phyloP scores from a whole-genome alignment of 2,888 invertebrate genomes.

The Poecilus cupreus region DNA sequence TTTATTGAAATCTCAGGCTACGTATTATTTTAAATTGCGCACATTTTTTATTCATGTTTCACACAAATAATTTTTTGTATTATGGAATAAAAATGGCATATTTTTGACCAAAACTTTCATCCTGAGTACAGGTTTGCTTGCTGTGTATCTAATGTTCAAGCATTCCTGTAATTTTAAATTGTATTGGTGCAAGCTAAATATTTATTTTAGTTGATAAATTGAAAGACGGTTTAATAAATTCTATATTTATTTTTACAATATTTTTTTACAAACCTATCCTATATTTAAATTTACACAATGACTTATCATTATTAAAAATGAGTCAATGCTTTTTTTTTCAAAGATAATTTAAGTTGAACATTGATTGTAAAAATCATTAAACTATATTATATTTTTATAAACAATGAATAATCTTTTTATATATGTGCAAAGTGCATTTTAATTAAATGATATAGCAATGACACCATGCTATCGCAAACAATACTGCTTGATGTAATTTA shows the following conservation, averaged over 20 bases:
- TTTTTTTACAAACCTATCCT: slow-evolving; percentile 13
- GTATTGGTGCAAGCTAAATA: slow-evolving; percentile 14
- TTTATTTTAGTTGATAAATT: slow-evolving; percentile 2
- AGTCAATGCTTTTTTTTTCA: neutral
- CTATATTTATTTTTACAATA: slow-evolving; percentile 28
- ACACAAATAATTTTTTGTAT: slow-evolving; percentile 2
- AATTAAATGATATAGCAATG: neutral
- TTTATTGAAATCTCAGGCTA: slow-evolving; percentile 19
- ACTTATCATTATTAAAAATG: neutral
- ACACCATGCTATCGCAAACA: no score
- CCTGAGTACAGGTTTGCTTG: neutral
- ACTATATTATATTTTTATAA: neutral
- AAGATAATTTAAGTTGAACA: neutral
- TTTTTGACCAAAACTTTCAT: neutral
- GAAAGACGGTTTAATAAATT: slow-evolving; percentile 7
- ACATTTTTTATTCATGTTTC: neutral
- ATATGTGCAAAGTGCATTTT: no score
- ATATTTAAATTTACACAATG: neutral
- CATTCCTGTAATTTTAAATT: neutral
- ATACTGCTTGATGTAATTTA: no score
- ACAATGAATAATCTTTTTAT: neutral
- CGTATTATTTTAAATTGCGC: neutral
- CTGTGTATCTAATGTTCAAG: neutral
- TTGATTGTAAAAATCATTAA: neutral
- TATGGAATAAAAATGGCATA: no score